Conservation (phyloP, 2,113 vertebrate genomes). For the Peromyscus polionotus region DNA sequence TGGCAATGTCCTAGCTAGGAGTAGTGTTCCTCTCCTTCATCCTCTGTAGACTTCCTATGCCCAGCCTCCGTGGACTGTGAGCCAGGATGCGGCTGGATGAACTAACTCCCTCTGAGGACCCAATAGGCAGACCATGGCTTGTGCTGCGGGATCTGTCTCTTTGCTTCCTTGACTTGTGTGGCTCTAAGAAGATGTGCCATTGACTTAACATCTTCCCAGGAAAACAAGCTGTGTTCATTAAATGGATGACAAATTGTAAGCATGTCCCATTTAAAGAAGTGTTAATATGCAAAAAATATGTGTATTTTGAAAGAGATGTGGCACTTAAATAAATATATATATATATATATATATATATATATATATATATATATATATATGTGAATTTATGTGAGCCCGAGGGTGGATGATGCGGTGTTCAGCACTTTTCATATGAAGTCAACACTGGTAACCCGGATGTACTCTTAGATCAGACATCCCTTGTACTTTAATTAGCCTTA, state of each 20-base stretch:
- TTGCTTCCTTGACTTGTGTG: background rate
- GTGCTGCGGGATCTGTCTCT: background rate
- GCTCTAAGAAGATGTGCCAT: background rate
- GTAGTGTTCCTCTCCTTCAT: background rate
- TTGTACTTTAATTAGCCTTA: background rate
- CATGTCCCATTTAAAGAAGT: background rate
- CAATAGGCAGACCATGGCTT: background rate
- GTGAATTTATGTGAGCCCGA: background rate
- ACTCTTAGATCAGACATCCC: background rate
- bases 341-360: too few species aligned
- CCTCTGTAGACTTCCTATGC: background rate
- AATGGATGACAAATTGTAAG: background rate
- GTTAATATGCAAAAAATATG: conserved; percentile 1
- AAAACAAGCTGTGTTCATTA: background rate
- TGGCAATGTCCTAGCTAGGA: too few species aligned
- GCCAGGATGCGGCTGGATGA: background rate
- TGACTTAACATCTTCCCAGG: background rate
- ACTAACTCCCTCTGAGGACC: background rate
- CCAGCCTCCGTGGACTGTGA: background rate
- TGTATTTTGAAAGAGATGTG: background rate
- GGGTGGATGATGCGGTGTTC: too few species aligned
- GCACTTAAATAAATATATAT: background rate
- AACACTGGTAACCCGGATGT: background rate
- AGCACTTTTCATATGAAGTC: background rate
- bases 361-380: background rate